Conservation (phyloP, 2,888 invertebrate genomes). For the Catocala sponsa region DNA sequence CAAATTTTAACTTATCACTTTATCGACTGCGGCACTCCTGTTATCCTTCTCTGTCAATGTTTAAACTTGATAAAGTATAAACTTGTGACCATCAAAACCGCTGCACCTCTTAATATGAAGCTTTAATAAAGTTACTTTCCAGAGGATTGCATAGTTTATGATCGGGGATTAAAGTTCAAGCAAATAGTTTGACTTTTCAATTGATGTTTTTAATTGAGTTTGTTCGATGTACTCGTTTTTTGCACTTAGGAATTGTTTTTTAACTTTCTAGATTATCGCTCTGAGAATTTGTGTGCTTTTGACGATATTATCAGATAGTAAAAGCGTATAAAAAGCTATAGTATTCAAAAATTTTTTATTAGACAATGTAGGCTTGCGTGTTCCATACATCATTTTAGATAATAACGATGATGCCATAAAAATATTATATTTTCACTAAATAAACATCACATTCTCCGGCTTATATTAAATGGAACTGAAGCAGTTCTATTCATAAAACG, state of each 20-base stretch:
- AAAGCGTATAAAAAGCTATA: too few species aligned
- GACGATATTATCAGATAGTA: too few species aligned
- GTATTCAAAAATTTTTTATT: too few species aligned
- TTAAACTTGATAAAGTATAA: slow-evolving; percentile 68
- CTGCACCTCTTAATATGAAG: slow-evolving; percentile 57
- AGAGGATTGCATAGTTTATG: slow-evolving; percentile 47
- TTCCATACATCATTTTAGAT: too few species aligned
- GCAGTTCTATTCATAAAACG: slow-evolving; percentile 50
- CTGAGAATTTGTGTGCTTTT: background rate
- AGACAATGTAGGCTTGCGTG: too few species aligned
- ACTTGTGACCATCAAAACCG: slow-evolving; percentile 52
- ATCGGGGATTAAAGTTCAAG: slow-evolving; percentile 43
- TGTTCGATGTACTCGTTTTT: slow-evolving; percentile 10
- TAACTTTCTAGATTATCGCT: background rate
- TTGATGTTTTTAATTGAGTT: slow-evolving; percentile 46
- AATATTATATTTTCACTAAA: too few species aligned
- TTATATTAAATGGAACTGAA: slow-evolving; percentile 46
- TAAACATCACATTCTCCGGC: too few species aligned
- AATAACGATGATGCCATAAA: too few species aligned
- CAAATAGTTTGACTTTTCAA: slow-evolving; percentile 45
- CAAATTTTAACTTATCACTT: slow-evolving; percentile 55
- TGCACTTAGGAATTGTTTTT: background rate
- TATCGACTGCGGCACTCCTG: slow-evolving; percentile 53
- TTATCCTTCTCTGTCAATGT: slow-evolving; percentile 73
- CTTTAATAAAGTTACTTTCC: slow-evolving; percentile 52